phyloP scores from a whole-genome alignment of 2,113 vertebrate species.

The Meriones unguiculatus region DNA sequence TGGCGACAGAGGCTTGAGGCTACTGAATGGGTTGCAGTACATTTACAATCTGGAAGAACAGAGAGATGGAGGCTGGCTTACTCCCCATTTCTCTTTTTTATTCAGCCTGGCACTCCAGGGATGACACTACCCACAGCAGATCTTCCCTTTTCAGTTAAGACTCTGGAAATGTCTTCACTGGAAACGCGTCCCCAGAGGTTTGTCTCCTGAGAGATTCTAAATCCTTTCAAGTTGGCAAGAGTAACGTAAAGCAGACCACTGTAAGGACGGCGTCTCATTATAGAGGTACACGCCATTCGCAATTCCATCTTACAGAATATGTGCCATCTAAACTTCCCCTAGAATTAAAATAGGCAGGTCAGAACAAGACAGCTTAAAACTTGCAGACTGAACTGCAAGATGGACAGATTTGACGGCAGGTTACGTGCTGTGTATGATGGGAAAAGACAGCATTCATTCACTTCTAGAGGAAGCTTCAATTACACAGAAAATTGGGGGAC shows the following conservation, averaged over 20 bases:
- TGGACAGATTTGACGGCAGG: neutral
- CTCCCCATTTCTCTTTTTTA: neutral
- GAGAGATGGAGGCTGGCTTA: neutral
- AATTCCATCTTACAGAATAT: neutral
- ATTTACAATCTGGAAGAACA: neutral
- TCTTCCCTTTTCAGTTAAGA: neutral
- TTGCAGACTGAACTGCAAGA: neutral
- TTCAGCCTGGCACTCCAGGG: neutral
- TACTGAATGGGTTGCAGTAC: neutral
- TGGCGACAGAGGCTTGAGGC: neutral
- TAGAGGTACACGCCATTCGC: neutral
- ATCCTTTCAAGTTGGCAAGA: neutral
- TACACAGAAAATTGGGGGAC: neutral
- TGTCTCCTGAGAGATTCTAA: neutral
- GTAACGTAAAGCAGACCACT: neutral
- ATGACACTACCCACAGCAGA: neutral
- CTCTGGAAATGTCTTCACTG: too few species aligned
- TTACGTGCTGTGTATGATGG: neutral
- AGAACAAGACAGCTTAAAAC: neutral
- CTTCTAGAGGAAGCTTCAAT: constrained; percentile 10
- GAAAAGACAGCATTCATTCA: neutral
- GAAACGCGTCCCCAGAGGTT: neutral
- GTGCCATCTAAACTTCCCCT: neutral
- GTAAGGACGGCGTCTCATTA: neutral
- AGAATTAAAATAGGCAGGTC: neutral